phyloP scores from a whole-genome alignment of 2,888 invertebrate species.

The Andrena hattorfiana region DNA sequence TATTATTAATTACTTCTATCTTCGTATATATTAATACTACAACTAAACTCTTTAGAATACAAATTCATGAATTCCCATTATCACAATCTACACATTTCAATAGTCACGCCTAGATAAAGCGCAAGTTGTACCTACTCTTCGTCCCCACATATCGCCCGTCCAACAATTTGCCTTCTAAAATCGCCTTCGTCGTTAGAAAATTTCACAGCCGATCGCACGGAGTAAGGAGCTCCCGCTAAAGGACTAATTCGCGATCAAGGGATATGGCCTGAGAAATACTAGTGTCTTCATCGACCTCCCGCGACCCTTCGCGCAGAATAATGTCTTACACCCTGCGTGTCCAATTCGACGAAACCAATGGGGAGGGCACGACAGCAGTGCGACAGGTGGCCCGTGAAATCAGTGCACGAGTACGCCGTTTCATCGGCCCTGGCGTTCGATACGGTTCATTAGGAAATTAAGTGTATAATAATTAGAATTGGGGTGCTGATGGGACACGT shows the following conservation, averaged over 20 bases:
- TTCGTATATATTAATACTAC: too few species aligned
- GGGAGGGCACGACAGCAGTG: constrained; percentile 76
- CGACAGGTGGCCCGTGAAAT: constrained; percentile 85
- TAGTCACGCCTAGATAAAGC: neutral
- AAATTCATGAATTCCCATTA: too few species aligned
- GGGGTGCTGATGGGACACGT: constrained; percentile 64
- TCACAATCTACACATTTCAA: neutral
- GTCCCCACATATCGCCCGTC: too few species aligned
- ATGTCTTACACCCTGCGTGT: constrained; percentile 81
- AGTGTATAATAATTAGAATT: constrained; percentile 79
- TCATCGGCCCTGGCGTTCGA: constrained; percentile 71
- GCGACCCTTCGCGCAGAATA: constrained; percentile 71
- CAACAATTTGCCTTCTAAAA: neutral
- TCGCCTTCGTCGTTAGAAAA: neutral
- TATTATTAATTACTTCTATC: too few species aligned
- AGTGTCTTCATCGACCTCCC: constrained; percentile 23
- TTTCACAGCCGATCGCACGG: neutral
- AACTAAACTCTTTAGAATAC: too few species aligned
- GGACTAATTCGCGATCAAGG: neutral
- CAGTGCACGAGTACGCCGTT: constrained; percentile 80
- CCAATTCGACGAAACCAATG: constrained; percentile 79
- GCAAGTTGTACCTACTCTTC: too few species aligned
- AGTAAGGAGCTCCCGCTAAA: neutral
- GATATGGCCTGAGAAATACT: constrained; percentile 24
- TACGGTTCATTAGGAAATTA: constrained; percentile 80